phyloP scores from a whole-genome alignment of 2,888 invertebrate species.

The Auanema freiburgensis region DNA sequence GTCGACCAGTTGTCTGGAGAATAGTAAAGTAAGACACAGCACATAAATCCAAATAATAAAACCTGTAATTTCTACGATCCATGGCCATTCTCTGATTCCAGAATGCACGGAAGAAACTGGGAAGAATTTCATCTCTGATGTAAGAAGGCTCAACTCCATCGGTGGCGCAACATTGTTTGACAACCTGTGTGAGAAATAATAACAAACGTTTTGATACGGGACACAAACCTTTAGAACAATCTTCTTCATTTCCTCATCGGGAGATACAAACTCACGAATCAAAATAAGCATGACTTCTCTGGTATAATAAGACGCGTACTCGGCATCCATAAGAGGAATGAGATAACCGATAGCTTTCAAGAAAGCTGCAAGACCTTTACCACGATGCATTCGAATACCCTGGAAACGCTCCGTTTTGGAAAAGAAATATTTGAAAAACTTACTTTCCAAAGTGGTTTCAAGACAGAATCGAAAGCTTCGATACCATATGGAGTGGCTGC shows the following conservation, averaged over 20 bases:
- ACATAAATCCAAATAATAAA: background rate
- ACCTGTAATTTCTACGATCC: conserved; percentile 93
- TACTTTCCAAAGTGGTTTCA: conserved; percentile 97
- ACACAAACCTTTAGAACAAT: conserved; percentile 88
- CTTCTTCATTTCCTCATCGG: conserved; percentile 99
- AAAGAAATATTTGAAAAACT: background rate
- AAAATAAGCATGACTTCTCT: conserved; percentile 98
- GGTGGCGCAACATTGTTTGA: conserved; percentile 99
- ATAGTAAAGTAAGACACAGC: background rate
- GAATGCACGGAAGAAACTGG: conserved; percentile 70
- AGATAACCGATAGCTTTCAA: conserved; percentile 98
- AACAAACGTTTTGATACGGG: background rate
- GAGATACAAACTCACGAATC: conserved; percentile 98
- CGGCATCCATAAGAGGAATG: conserved; percentile 95
- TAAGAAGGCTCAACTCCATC: conserved; percentile 99
- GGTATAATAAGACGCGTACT: conserved; percentile 99
- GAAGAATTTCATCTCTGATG: conserved; percentile 91
- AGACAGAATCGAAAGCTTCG: conserved; percentile 97
- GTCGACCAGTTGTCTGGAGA: conserved; percentile 76
- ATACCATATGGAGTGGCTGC: conserved; percentile 99
- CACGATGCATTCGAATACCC: conserved; percentile 80
- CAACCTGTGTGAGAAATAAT: conserved; percentile 74
- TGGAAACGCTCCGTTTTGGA: background rate
- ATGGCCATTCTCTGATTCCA: conserved; percentile 99
- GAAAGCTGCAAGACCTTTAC: conserved; percentile 95